Conservation (phyloP, 2,113 vertebrate genomes). For the Mobula hypostoma region DNA sequence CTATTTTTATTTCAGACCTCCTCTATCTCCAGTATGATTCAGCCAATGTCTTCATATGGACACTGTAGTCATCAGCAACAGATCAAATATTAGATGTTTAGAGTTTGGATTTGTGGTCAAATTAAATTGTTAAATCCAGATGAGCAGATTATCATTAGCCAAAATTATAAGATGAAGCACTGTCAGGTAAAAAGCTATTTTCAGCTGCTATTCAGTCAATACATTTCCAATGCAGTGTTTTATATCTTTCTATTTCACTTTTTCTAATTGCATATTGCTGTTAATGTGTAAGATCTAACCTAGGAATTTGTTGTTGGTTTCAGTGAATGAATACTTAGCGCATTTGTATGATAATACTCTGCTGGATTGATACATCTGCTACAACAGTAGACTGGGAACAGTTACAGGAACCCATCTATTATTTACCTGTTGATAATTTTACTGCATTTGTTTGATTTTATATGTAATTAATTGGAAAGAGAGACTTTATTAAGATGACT, state of each 20-base stretch:
- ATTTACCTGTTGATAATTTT: background rate
- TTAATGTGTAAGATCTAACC: background rate
- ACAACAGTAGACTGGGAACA: background rate
- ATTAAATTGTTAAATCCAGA: background rate
- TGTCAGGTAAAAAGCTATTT: background rate
- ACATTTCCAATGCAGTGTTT: background rate
- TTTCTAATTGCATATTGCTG: background rate
- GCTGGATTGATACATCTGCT: background rate
- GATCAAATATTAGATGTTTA: too few species aligned
- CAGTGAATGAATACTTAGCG: background rate
- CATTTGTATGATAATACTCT: background rate
- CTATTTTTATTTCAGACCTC: too few species aligned
- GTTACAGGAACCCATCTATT: background rate
- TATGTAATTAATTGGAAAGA: background rate
- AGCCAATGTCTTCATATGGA: too few species aligned
- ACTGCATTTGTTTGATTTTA: background rate
- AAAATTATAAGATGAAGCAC: background rate
- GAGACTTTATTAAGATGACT: background rate
- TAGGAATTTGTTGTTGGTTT: background rate
- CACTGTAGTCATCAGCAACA: too few species aligned
- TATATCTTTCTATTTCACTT: background rate
- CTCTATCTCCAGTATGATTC: too few species aligned
- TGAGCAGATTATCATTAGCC: background rate
- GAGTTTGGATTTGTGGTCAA: too few species aligned
- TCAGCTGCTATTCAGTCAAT: background rate